Evolutionary conservation across 1,140 invertebrate genomes (phyloP).

Genomic region (Xylocopa sonorina): DNA sequence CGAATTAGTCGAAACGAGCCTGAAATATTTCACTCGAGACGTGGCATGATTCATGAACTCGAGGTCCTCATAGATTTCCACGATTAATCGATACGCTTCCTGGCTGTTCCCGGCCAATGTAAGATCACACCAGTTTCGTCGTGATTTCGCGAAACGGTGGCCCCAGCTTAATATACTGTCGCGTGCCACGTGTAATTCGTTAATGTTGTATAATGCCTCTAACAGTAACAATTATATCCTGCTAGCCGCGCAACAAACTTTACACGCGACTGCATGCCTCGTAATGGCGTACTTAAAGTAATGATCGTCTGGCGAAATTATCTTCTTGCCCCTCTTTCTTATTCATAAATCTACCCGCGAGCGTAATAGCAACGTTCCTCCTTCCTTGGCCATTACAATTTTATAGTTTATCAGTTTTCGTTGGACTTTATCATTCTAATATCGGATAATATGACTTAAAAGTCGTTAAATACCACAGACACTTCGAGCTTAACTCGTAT

Average conservation of each 20-base stretch:
- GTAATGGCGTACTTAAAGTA: slow-evolving; percentile 18
- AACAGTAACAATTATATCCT: slow-evolving; percentile 38
- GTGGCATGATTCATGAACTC: background rate
- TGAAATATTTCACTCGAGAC: background rate
- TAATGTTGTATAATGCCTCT: slow-evolving; percentile 35
- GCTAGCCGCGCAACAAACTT: background rate
- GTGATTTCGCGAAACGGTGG: slow-evolving; percentile 9
- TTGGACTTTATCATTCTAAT: too few species aligned
- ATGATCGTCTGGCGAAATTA: slow-evolving; percentile 18
- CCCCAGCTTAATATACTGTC: slow-evolving; percentile 25
- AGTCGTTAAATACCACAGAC: background rate
- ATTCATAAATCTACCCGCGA: background rate
- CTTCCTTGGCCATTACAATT: too few species aligned
- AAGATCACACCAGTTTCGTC: background rate
- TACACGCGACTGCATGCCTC: slow-evolving; percentile 40
- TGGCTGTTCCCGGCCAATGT: slow-evolving; percentile 1
- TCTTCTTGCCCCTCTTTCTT: background rate
- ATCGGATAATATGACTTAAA: too few species aligned
- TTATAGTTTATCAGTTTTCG: too few species aligned
- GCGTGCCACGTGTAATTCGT: slow-evolving; percentile 34
- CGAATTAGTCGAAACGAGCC: background rate
- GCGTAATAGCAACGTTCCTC: background rate
- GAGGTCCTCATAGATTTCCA: background rate
- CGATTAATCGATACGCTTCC: slow-evolving; percentile 34
- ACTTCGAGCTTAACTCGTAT: background rate